Evolutionary conservation across 2,797 vertebrate genomes (phyloP).

Genomic region (Synanceia verrucosa): DNA sequence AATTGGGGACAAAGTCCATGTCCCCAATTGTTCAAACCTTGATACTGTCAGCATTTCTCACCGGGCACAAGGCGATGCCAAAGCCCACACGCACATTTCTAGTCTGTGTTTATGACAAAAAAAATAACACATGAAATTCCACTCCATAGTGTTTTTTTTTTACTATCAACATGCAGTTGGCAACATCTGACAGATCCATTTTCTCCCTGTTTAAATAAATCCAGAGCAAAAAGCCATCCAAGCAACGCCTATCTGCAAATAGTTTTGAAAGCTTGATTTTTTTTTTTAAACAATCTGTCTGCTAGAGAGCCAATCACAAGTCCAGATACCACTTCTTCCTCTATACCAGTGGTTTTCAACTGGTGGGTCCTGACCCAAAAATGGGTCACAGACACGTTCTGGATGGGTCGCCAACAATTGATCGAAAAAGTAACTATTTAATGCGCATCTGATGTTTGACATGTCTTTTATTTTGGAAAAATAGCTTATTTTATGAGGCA

Average conservation of each 20-base stretch:
- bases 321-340: neutral
- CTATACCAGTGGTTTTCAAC: neutral
- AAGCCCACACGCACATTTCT: neutral
- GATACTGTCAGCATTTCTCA: constrained; percentile 55
- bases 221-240: constrained; percentile 4
- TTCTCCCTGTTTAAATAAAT: constrained; percentile 31
- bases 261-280: constrained; percentile 11
- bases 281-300: constrained; percentile 21
- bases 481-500: too few species aligned
- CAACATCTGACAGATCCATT: constrained; percentile 44
- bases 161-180: neutral
- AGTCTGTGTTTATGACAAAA: constrained; percentile 9
- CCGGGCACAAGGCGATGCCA: constrained; percentile 21
- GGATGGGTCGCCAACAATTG: too few species aligned
- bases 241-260: neutral
- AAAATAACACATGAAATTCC: constrained; percentile 13
- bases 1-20: too few species aligned
- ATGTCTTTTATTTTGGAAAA: too few species aligned
- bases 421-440: too few species aligned
- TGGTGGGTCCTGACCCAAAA: too few species aligned
- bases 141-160: constrained; percentile 5
- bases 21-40: too few species aligned
- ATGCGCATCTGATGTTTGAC: too few species aligned
- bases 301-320: neutral
- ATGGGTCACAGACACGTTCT: too few species aligned